These are phyloP conservation scores for Amiota minor DNA, from an alignment of 2,888 invertebrate species.

Conservation along the genomic window DNA sequence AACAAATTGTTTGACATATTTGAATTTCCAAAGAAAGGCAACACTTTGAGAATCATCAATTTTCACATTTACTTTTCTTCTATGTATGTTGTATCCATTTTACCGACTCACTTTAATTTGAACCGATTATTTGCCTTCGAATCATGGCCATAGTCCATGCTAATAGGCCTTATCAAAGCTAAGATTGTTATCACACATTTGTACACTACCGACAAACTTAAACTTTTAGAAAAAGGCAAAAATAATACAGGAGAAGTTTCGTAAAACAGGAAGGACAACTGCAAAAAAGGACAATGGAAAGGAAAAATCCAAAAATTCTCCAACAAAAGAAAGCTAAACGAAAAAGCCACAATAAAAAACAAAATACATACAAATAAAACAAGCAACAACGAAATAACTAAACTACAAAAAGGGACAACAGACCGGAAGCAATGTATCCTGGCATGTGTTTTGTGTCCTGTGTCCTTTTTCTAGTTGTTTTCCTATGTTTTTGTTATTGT, in stretches of 20 bases:
- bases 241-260: not conserved
- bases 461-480: conserved; percentile 25
- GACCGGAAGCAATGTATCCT: conserved; percentile 10
- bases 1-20: too few relatives aligned
- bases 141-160: not conserved
- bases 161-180: conserved; percentile 17
- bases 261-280: not conserved
- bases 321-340: conserved; percentile 2
- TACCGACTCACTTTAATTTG: too few relatives aligned
- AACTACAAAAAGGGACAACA: not conserved
- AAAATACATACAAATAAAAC: not conserved
- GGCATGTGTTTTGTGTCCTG: conserved; percentile 40
- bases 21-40: too few relatives aligned
- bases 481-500: conserved; percentile 15
- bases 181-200: not conserved
- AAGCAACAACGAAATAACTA: not conserved
- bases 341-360: conserved; percentile 3
- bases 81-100: too few relatives aligned
- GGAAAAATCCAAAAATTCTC: conserved; percentile 11
- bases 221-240: not conserved
- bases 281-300: conserved; percentile 12
- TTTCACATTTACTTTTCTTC: too few relatives aligned
- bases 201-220: not conserved
- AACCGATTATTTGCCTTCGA: too few relatives aligned
- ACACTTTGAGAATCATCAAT: too few relatives aligned